Evolutionary conservation across 2,113 vertebrate genomes (phyloP), one percentile per base, ranked within the genome.

Genomic region (Seriola aureovittata): DNA sequence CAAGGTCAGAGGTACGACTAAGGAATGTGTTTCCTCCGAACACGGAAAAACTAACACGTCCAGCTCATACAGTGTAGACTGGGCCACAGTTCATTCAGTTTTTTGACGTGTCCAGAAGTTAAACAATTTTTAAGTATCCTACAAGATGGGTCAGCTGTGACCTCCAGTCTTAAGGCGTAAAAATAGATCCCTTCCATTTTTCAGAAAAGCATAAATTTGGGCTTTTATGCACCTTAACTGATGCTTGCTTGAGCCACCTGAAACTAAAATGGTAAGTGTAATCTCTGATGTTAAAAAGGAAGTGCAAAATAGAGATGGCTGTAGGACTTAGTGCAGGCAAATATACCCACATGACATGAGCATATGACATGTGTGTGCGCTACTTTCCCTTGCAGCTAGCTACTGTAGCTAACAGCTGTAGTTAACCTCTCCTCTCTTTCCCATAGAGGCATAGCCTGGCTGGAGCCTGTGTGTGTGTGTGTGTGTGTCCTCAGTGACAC

Each of bases 11-110:
- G 86, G 90, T 91, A 75, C 29, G 74, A 66, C 71, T n/a, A 44
- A 91, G 86, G 92, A 93, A 93, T 93, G 92, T 85, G 91, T 90
- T 89, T 91, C 89, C 85, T 90, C 86, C 32, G 44, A 81, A 91
- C 78, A 81, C 85, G 71, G 80, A 82, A 87, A 88, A 85, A 85
- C 71, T 60, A 71, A 87, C 78, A 74, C 52, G 36, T 85, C 72
- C 78, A 83, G 63, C 75, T 55, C 71, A 44, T 75, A 82, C 78
- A 79, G 80, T 74, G 21, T 34, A 29, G 44, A 52, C 57, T 59
- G 55, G 63, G 73, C 29, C 81, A 71, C 63, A 79, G 73, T 81
- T 78, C 63, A 76, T 75, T 80, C 14, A 17, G 21, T 81, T 78
- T 75, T 71, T 57, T 79, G 19, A 50, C 19, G 13, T 36, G 9